Percentiles rank a stretch among this genome's conserved stretches.
Evolutionary conservation across 2,797 vertebrate genomes (phyloP).

Genomic region (Rhabdophis nuchalis): DNA sequence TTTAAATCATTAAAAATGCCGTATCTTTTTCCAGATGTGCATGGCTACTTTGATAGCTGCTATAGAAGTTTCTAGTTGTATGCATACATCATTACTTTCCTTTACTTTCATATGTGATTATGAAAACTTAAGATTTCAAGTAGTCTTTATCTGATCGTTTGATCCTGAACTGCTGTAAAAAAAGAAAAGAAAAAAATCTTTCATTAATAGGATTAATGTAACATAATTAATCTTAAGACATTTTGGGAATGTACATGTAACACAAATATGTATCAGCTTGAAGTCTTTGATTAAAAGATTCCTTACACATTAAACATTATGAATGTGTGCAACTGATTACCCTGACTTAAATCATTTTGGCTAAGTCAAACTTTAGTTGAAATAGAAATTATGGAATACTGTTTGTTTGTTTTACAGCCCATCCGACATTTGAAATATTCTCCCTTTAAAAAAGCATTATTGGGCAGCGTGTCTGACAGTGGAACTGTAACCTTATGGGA

Average conservation of each 20-base stretch:
- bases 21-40: background rate
- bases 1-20: background rate
- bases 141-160: background rate
- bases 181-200: background rate
- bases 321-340: background rate
- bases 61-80: background rate
- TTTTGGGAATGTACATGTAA: background rate
- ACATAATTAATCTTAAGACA: background rate
- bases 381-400: background rate
- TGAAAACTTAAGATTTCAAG: background rate
- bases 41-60: background rate
- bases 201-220: background rate
- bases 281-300: background rate
- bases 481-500: slow-evolving; percentile 93
- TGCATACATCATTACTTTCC: background rate
- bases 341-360: background rate
- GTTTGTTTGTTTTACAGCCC: slow-evolving; percentile 72
- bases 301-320: background rate
- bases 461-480: slow-evolving; percentile 90
- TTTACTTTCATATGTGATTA: background rate
- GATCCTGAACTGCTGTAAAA: background rate
- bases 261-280: background rate
- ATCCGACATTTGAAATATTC: slow-evolving; percentile 89
- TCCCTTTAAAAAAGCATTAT: slow-evolving; percentile 83
- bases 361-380: background rate